Conservation (phyloP, 2,888 invertebrate species). For the Agonopterix arenella region DNA sequence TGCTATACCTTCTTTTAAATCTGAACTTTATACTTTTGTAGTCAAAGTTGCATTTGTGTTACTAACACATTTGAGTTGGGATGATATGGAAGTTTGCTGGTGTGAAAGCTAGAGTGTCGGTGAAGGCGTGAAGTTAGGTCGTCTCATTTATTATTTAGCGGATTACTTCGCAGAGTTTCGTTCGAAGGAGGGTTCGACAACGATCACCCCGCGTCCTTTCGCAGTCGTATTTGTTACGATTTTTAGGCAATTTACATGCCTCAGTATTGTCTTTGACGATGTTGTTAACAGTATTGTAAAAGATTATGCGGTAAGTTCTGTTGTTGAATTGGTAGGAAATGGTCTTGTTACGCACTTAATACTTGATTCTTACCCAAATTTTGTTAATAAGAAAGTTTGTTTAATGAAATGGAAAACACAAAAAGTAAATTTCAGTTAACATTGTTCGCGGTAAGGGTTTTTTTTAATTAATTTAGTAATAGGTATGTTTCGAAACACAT, state of each 20-base stretch:
- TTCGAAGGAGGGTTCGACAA: constrained; percentile 8
- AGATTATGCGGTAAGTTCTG: constrained; percentile 2
- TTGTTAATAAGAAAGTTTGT: no score
- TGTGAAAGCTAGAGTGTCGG: constrained; percentile 55
- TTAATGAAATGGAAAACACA: no score
- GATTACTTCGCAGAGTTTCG: constrained; percentile 31
- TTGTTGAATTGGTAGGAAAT: background rate
- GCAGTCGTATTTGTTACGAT: constrained; percentile 16
- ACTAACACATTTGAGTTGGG: constrained; percentile 25
- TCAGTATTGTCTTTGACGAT: background rate
- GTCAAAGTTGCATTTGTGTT: constrained; percentile 25
- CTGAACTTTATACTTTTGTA: constrained; percentile 11
- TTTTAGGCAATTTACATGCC: constrained; percentile 11
- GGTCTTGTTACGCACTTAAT: background rate
- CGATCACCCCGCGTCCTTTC: constrained; percentile 17
- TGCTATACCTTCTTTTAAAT: constrained; percentile 13
- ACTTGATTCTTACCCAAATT: no score
- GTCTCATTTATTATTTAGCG: constrained; percentile 73
- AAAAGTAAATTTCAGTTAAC: no score
- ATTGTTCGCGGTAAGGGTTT: no score
- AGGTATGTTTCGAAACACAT: no score
- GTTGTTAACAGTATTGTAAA: constrained; percentile 2
- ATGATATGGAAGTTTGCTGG: constrained; percentile 47
- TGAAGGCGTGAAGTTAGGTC: constrained; percentile 64
- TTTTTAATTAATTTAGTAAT: no score